Evolutionary conservation across 1,140 invertebrate genomes (phyloP).

Genomic region (Drosophila nasuta): DNA sequence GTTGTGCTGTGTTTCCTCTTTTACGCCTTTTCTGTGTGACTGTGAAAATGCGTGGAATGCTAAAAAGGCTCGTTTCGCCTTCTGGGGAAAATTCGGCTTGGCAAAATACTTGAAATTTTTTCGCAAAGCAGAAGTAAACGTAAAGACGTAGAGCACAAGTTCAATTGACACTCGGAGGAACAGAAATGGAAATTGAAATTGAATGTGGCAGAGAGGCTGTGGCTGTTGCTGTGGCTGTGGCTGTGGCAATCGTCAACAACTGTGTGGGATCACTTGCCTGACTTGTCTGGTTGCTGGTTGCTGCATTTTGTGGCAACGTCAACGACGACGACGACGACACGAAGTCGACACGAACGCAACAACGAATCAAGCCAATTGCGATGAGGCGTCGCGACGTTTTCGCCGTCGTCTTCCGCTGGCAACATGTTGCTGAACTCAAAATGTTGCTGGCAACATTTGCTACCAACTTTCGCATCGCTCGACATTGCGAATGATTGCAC

Average conservation of each 20-base stretch:
- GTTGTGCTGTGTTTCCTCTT: background rate
- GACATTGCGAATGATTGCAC: slow-evolving; percentile 50
- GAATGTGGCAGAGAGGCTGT: background rate
- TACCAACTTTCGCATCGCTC: background rate
- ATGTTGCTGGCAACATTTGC: slow-evolving; percentile 22
- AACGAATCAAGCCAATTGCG: slow-evolving; percentile 35
- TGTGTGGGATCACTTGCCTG: slow-evolving; percentile 15
- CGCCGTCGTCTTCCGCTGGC: background rate
- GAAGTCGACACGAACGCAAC: slow-evolving; percentile 1
- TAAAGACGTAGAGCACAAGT: slow-evolving; percentile 4
- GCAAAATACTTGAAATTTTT: slow-evolving; percentile 71
- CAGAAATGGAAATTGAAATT: background rate
- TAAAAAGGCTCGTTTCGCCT: slow-evolving; percentile 60
- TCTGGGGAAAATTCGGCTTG: background rate
- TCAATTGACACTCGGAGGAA: slow-evolving; percentile 40
- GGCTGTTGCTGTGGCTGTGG: background rate
- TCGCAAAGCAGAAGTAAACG: background rate
- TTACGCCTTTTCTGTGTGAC: slow-evolving; percentile 9
- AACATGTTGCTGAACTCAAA: slow-evolving; percentile 24
- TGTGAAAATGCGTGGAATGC: slow-evolving; percentile 68
- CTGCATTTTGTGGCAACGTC: slow-evolving; percentile 29
- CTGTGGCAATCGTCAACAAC: slow-evolving; percentile 7
- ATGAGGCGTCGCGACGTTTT: background rate
- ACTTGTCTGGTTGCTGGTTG: background rate
- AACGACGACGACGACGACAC: background rate